Percentiles rank a stretch among this genome's conserved stretches.
Evolutionary conservation across 1,140 invertebrate genomes (phyloP).

Genomic region (Pachypeltis micranthus): DNA sequence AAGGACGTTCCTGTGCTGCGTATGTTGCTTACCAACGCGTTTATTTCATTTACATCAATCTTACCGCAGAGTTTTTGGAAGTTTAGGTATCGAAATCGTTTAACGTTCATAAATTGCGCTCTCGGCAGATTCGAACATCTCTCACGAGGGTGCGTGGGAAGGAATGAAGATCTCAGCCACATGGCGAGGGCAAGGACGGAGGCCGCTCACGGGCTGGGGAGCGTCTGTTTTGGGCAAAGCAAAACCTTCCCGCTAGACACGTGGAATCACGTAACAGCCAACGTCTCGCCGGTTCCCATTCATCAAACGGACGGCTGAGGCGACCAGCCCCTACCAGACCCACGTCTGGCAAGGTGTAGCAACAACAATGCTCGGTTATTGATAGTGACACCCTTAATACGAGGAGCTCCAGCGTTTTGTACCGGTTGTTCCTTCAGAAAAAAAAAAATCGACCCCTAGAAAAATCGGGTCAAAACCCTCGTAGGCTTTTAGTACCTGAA

Average conservation of each 20-base stretch:
- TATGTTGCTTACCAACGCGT: too few relatives aligned
- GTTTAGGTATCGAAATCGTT: too few relatives aligned
- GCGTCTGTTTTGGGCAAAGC: slow-evolving; percentile 22
- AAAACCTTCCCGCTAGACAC: neutral
- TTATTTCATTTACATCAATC: too few relatives aligned
- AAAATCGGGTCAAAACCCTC: neutral
- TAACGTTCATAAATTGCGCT: too few relatives aligned
- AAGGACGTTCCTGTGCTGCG: too few relatives aligned
- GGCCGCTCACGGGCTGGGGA: slow-evolving; percentile 30
- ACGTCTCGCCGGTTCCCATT: slow-evolving; percentile 14
- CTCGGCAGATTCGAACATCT: too few relatives aligned
- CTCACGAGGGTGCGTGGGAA: too few relatives aligned
- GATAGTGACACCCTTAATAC: neutral
- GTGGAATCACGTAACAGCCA: neutral
- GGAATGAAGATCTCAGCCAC: too few relatives aligned
- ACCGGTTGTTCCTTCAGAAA: neutral
- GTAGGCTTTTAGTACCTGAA: slow-evolving; percentile 30
- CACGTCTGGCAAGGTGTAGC: neutral
- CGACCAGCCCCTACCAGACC: neutral
- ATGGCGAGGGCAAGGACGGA: too few relatives aligned
- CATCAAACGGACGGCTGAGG: slow-evolving; percentile 21
- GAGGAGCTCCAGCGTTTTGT: neutral
- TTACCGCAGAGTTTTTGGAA: too few relatives aligned
- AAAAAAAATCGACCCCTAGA: neutral
- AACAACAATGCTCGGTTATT: neutral